Conservation (phyloP, 1,140 invertebrate genomes). For the Stratiolaelaps scimitus region DNA sequence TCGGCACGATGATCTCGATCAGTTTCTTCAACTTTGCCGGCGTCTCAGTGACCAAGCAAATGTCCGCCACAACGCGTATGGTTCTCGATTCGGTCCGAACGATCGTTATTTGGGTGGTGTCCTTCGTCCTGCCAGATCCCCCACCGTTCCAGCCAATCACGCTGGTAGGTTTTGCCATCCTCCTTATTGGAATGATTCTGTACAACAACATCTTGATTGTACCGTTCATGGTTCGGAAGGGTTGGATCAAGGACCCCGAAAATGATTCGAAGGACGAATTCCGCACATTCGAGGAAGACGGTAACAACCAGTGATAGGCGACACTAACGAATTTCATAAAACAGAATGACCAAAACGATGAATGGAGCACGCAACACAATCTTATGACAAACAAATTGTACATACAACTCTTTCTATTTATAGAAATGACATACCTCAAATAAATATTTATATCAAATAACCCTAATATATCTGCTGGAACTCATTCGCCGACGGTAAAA, state of each 20-base stretch:
- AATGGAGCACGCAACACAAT: too few species aligned
- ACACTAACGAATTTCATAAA: too few species aligned
- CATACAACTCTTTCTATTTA: too few species aligned
- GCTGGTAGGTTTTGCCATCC: constrained; percentile 56
- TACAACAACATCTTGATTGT: constrained; percentile 58
- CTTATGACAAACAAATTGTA: too few species aligned
- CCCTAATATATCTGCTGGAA: too few species aligned
- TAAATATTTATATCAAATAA: too few species aligned
- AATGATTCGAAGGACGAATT: not conserved
- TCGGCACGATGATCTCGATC: constrained; percentile 75
- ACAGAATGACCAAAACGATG: too few species aligned
- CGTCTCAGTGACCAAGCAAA: constrained; percentile 85
- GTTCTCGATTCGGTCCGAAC: constrained; percentile 79
- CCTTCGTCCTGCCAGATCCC: constrained; percentile 43
- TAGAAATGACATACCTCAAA: too few species aligned
- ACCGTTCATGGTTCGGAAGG: constrained; percentile 34
- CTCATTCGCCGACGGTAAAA: too few species aligned
- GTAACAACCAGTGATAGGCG: too few species aligned
- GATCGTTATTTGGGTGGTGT: constrained; percentile 72
- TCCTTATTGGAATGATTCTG: constrained; percentile 59
- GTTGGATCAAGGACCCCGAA: constrained; percentile 13
- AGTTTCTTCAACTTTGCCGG: constrained; percentile 95
- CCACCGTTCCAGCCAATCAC: constrained; percentile 38
- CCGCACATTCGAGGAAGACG: not conserved
- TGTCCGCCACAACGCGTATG: constrained; percentile 80